Percentiles rank a stretch among this genome's conserved stretches.
phyloP scores from a whole-genome alignment of 2,113 vertebrate species.

The Trematomus loennbergii region DNA sequence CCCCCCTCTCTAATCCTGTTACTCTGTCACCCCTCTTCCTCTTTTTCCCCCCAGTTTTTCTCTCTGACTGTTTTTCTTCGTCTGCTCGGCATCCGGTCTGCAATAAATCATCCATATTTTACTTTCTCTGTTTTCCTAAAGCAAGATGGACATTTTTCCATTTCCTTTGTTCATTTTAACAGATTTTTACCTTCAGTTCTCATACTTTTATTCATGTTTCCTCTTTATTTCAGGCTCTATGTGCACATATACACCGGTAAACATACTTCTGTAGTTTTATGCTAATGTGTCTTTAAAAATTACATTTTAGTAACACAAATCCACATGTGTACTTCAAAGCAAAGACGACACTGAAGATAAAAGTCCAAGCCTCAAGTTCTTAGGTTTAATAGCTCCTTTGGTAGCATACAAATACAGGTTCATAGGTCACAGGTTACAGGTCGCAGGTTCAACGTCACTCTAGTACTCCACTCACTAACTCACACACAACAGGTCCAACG shows the following conservation, averaged over 20 bases:
- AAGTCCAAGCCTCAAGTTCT: too few species aligned
- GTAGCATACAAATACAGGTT: too few species aligned
- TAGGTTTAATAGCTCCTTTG: too few species aligned
- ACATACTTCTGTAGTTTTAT: neutral
- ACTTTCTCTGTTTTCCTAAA: neutral
- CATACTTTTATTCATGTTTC: neutral
- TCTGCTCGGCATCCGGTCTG: conserved; percentile 7
- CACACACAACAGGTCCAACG: too few species aligned
- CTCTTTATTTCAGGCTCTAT: neutral
- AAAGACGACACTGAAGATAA: too few species aligned
- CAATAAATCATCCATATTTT: neutral
- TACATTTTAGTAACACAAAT: neutral
- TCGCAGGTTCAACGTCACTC: too few species aligned
- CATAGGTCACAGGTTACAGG: too few species aligned
- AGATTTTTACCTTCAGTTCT: neutral
- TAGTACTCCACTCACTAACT: too few species aligned
- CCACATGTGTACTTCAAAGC: too few species aligned
- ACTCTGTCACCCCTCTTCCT: conserved; percentile 39
- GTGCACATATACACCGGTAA: neutral
- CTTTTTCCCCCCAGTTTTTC: conserved; percentile 14
- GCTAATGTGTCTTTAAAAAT: neutral
- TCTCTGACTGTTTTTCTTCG: neutral
- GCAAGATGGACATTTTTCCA: neutral
- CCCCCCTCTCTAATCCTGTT: conserved; percentile 63
- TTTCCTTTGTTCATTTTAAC: neutral